phyloP scores from a whole-genome alignment of 2,888 invertebrate genomes.

The Agrypnus murinus region DNA sequence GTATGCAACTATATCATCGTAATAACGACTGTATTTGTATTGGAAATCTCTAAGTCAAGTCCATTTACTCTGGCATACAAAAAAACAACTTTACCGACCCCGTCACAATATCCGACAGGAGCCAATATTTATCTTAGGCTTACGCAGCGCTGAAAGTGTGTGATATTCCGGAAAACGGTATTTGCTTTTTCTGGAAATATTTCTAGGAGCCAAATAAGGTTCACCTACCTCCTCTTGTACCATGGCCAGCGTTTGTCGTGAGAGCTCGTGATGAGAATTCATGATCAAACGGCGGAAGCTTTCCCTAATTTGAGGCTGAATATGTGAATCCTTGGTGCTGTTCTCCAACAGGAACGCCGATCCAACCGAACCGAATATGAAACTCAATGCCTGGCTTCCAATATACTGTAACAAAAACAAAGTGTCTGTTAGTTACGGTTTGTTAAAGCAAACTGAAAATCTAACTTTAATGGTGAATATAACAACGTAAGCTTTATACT shows the following conservation, averaged over 20 bases:
- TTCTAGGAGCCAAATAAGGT: conserved; percentile 54
- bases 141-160: conserved; percentile 61
- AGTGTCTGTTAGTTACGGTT: not conserved
- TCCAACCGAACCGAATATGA: conserved; percentile 83
- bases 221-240: conserved; percentile 88
- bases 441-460: not conserved
- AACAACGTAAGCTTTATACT: not conserved
- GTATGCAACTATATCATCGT: conserved; percentile 47
- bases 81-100: conserved; percentile 59
- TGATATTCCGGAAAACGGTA: conserved; percentile 61
- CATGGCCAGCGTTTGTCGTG: conserved; percentile 81
- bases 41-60: conserved; percentile 56
- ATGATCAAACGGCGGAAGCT: conserved; percentile 84
- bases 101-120: conserved; percentile 63
- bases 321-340: conserved; percentile 86
- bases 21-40: conserved; percentile 58
- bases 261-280: conserved; percentile 83
- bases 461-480: not conserved
- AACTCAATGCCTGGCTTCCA: conserved; percentile 81
- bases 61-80: conserved; percentile 55
- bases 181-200: conserved; percentile 60
- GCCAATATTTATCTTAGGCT: conserved; percentile 66
- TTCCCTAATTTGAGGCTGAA: conserved; percentile 84
- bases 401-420: conserved; percentile 77
- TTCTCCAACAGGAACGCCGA: conserved; percentile 85